Base-by-base conservation (phyloP, 2,113 vertebrate species). In the Brachyhypopomus occidentalis region DNA sequence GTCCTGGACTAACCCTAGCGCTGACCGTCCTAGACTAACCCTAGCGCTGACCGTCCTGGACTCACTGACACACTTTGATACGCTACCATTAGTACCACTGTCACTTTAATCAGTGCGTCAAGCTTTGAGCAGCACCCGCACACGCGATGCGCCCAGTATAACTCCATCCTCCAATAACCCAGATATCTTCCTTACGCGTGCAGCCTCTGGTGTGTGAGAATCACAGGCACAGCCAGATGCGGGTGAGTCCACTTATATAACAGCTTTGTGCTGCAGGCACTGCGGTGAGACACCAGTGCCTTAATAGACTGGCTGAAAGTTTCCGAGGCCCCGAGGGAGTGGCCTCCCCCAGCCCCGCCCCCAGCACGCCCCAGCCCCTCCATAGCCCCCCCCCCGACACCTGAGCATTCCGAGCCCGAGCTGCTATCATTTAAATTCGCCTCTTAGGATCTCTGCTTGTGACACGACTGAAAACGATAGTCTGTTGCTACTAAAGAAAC, bases 101-200 rank as follows among this genome's bases (percentile, higher is more conserved):
- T 58, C 55, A 78, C 34, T 79, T 62, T 63, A 80, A 66, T 74
- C 71, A 34, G 34, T n/a, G 19, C 59, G 22, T 38, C 66, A n/a
- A 38, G 19, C 66, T 70, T 70, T 70, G 64, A 41, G 41, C 66
- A n/a, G 66, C 38, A 22, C 66, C 66, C 66, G 20, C 66, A 41
- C 64, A 67, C 20, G 22, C 66, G 9, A 19, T 22, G 36, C 19
- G 66, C 66, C 36, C 25, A 34, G 64, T 69, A n/a, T 41, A 41
- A 70, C 38, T 70, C 66, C 66, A 41, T 70, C 66, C 41, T n/a
- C n/a, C 36, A 34, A 41, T 70, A 70, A 70, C 66, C 66, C 22
- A 70, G 34, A 70, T 70, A 70, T 41, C 66, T 41, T 70, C 36
- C 20, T 2, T 41, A 70, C 36, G 66, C 34, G 34, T n/a, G n/a